phyloP scores from a whole-genome alignment of 2,797 vertebrate genomes.

The Karalla daura region DNA sequence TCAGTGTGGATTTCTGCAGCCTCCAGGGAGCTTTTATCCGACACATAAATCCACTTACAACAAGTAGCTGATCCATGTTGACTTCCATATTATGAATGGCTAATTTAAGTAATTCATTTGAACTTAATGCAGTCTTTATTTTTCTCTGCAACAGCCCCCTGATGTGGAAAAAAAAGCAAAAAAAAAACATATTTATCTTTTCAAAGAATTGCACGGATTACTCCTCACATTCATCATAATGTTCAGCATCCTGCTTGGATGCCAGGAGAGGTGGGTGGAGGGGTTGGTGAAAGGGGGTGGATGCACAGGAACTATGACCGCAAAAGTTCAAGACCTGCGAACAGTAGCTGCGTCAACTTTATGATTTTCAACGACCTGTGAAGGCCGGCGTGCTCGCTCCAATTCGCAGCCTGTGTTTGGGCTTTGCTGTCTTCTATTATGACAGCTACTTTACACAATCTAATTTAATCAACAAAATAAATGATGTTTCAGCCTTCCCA shows the following conservation, averaged over 20 bases:
- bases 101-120: conserved; percentile 10
- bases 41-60: conserved; percentile 47
- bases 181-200: conserved; percentile 31
- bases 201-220: conserved; percentile 9
- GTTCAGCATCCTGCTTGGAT: not conserved
- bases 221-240: not conserved
- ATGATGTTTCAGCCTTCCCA: conserved; percentile 56
- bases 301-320: conserved; percentile 4
- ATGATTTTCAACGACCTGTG: conserved; percentile 58
- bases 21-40: conserved; percentile 33
- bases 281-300: too few species aligned
- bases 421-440: conserved; percentile 41
- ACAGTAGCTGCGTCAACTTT: conserved; percentile 57
- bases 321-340: conserved; percentile 24
- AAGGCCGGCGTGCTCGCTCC: conserved; percentile 35
- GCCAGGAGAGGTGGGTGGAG: too few species aligned
- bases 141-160: too few species aligned
- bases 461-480: conserved; percentile 61
- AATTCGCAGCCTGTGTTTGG: conserved; percentile 39
- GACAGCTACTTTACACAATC: conserved; percentile 48
- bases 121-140: not conserved
- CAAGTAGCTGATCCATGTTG: conserved; percentile 22
- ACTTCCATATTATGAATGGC: conserved; percentile 16
- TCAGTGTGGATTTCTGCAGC: conserved; percentile 39
- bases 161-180: too few species aligned